These are phyloP conservation scores for Platerodrilus igneus DNA, from an alignment of 2,888 invertebrate species.

Conservation along the genomic window DNA sequence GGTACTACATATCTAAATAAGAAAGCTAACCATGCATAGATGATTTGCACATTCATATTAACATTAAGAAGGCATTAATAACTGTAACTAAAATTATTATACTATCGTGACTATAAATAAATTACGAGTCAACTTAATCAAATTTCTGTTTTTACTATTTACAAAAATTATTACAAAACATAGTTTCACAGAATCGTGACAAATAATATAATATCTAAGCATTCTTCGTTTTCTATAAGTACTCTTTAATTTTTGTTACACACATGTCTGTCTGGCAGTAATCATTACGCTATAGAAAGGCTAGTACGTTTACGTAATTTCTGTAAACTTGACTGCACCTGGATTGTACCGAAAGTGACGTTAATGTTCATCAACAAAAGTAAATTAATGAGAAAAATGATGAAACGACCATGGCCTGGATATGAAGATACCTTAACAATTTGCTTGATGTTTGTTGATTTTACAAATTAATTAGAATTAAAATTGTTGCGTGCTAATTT, in stretches of 20 bases:
- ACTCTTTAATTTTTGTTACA: slow-evolving; percentile 10
- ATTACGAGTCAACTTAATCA: slow-evolving; percentile 14
- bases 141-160: slow-evolving; percentile 12
- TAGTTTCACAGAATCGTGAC: slow-evolving; percentile 9
- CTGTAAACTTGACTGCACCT: slow-evolving; percentile 9
- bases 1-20: slow-evolving; percentile 15
- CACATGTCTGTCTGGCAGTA: slow-evolving; percentile 7
- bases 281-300: slow-evolving; percentile 18
- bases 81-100: slow-evolving; percentile 21
- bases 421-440: slow-evolving; percentile 4
- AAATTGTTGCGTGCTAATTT: background rate
- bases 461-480: background rate
- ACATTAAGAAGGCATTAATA: slow-evolving; percentile 21
- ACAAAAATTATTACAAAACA: slow-evolving; percentile 11
- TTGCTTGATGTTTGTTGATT: background rate
- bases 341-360: slow-evolving; percentile 13
- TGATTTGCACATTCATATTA: slow-evolving; percentile 20
- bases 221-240: slow-evolving; percentile 13
- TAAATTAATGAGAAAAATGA: slow-evolving; percentile 12
- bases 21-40: slow-evolving; percentile 16
- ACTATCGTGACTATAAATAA: slow-evolving; percentile 11
- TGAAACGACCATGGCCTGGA: slow-evolving; percentile 18
- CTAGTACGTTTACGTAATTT: slow-evolving; percentile 14
- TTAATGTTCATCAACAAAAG: slow-evolving; percentile 11
- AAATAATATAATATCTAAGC: slow-evolving; percentile 1